A percentile compares a stretch with the other conserved stretches of the same genome.
These are phyloP conservation scores for Germaria angustata DNA, from an alignment of 2,888 invertebrate genomes.

Conservation along the genomic window DNA sequence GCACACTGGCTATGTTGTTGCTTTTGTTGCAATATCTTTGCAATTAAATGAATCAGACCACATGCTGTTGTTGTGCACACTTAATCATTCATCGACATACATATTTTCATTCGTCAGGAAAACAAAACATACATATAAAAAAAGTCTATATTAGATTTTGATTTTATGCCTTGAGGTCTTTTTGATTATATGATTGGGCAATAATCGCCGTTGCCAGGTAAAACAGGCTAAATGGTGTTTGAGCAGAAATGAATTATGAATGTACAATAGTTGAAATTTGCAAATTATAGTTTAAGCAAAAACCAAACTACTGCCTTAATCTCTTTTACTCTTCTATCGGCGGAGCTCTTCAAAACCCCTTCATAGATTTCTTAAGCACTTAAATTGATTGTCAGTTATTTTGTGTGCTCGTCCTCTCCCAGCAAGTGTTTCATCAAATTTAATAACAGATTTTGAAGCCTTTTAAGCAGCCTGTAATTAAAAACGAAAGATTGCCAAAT, in stretches of 20 bases:
- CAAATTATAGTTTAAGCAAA: neutral
- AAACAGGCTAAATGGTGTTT: slow-evolving; percentile 13
- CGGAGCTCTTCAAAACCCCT: neutral
- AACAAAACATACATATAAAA: neutral
- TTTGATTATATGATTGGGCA: slow-evolving; percentile 36
- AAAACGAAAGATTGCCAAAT: slow-evolving; percentile 34
- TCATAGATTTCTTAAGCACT: slow-evolving; percentile 1
- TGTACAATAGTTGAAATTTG: neutral
- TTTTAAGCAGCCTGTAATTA: slow-evolving; percentile 49
- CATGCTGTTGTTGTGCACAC: slow-evolving; percentile 71
- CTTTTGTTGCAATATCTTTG: slow-evolving; percentile 59
- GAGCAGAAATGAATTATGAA: neutral
- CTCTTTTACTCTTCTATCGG: neutral
- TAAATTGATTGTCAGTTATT: neutral
- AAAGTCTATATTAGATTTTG: slow-evolving; percentile 34
- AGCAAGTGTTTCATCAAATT: slow-evolving; percentile 28
- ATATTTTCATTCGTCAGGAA: slow-evolving; percentile 35
- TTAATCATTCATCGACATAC: slow-evolving; percentile 76
- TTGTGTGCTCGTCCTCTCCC: neutral
- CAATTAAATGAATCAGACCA: slow-evolving; percentile 75
- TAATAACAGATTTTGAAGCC: slow-evolving; percentile 48
- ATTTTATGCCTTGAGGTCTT: slow-evolving; percentile 43
- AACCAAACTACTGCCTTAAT: neutral
- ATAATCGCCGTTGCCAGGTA: neutral
- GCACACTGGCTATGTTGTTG: slow-evolving; percentile 22